Evolutionary conservation across 2,797 vertebrate species (phyloP).

Genomic region (Anolis apletophallus): DNA sequence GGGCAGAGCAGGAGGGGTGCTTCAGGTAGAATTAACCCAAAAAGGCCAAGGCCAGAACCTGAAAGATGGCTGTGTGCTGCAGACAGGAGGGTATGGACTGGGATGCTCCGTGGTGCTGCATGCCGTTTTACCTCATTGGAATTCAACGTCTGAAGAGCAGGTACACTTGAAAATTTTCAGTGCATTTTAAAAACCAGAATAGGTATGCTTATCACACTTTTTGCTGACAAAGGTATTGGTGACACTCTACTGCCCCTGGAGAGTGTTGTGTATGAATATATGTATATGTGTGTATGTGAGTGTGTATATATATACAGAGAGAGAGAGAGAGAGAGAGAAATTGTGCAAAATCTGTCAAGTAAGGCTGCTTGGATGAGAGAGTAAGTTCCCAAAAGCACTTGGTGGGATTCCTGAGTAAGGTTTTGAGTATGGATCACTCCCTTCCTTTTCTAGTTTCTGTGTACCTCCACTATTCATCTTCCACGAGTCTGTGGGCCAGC

Average conservation of each 20-base stretch:
- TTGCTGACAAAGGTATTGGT: not conserved
- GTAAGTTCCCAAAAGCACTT: not conserved
- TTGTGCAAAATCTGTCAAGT: not conserved
- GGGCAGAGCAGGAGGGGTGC: slow-evolving; percentile 77
- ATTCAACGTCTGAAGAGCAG: slow-evolving; percentile 59
- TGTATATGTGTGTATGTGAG: not conserved
- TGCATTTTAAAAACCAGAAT: not conserved
- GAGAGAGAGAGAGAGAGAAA: too few relatives aligned
- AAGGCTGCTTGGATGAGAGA: not conserved
- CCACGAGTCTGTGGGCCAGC: not conserved
- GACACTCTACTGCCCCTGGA: not conserved
- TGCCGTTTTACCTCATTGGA: slow-evolving; percentile 77
- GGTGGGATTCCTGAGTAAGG: not conserved
- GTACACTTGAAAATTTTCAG: slow-evolving; percentile 66
- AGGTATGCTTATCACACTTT: not conserved
- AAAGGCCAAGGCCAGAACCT: not conserved
- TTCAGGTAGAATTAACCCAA: slow-evolving; percentile 75
- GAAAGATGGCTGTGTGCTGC: slow-evolving; percentile 71
- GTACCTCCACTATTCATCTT: not conserved
- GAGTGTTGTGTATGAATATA: too few relatives aligned
- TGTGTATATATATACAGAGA: too few relatives aligned
- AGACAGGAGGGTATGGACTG: slow-evolving; percentile 81
- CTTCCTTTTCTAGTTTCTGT: too few relatives aligned
- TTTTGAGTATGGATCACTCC: not conserved
- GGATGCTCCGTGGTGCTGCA: slow-evolving; percentile 83